Evolutionary conservation across 2,113 vertebrate species (phyloP), one percentile per base, ranked within the genome.

Genomic region (Mohoua ochrocephala): DNA sequence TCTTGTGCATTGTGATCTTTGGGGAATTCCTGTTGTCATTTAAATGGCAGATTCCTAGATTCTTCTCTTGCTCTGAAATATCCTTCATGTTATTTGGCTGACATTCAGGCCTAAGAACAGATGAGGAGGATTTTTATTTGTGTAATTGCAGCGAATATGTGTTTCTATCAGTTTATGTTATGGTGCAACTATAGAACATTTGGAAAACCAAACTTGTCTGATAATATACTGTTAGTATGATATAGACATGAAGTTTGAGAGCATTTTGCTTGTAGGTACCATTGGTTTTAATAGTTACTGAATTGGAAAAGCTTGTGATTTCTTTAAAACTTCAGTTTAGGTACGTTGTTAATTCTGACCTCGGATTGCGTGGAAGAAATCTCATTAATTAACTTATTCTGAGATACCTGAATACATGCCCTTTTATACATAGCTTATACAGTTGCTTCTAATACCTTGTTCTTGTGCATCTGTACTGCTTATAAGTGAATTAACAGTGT

Each of bases 191-290:
- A 39, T 22, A 91, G 87, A 95, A 92, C 57, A 54, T 60, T 91
- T 95, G 89, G 52, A 92, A 97, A 97, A 83, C 33, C 79, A 60
- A 49, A 71, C 69, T 80, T 96, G 41, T 68, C 89, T 81, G 90
- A 77, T 84, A 6, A 3, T 31, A 44, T 30, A 45, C 64, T 52
- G 27, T 88, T 50, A 18, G 59, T 31, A 6, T 68, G 56, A 79
- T 73, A 79, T 28, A 81, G 60, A 83, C 67, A 68, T 3, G 6
- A 71, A 64, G 68, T 60, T 74, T 65, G 42, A 65, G 49, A 67
- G 52, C 61, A 75, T 81, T 80, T 77, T 80, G 33, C 52, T 76
- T 76, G 54, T 94, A 86, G 44, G 33, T 81, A 68, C 45, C 8
- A 0, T 64, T 74, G 4, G 4, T 61, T 84, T 70, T 52, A 73